These are phyloP conservation scores for Lipotes vexillifer DNA, from an alignment of 2,113 vertebrate species.

Conservation along the genomic window DNA sequence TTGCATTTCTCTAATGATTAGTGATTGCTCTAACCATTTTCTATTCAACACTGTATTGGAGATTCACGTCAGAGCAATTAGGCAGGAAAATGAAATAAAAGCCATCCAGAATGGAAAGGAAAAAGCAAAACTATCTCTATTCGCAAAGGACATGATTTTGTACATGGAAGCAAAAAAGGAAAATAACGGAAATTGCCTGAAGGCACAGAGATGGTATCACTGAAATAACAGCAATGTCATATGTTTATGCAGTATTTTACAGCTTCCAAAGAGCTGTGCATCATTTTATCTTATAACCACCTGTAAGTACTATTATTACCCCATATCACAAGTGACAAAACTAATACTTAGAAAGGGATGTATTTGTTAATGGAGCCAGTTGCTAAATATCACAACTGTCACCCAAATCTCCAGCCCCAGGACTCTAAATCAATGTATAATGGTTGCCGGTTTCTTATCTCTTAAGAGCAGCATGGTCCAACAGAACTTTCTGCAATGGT, in stretches of 20 bases:
- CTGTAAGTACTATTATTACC: not conserved
- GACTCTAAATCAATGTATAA: not conserved
- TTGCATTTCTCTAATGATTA: too few species aligned
- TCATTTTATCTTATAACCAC: not conserved
- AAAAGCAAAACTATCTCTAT: not conserved
- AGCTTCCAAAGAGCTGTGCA: not conserved
- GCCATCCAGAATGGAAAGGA: not conserved
- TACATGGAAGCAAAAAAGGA: not conserved
- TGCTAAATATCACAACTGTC: not conserved
- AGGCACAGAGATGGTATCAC: not conserved
- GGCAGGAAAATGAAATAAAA: slow-evolving; percentile 45
- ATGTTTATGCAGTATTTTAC: not conserved
- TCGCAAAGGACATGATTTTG: not conserved
- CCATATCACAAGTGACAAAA: not conserved
- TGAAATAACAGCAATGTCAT: not conserved
- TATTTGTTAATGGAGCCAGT: not conserved
- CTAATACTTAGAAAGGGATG: not conserved
- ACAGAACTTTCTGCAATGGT: not conserved
- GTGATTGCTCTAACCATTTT: not conserved
- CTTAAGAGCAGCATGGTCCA: not conserved
- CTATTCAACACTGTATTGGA: not conserved
- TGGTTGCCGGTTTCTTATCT: not conserved
- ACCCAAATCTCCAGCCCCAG: not conserved
- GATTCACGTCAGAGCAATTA: not conserved
- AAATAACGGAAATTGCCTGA: slow-evolving; percentile 39